Evolutionary conservation across 2,113 vertebrate genomes (phyloP).

Genomic region (Steatornis caripensis): DNA sequence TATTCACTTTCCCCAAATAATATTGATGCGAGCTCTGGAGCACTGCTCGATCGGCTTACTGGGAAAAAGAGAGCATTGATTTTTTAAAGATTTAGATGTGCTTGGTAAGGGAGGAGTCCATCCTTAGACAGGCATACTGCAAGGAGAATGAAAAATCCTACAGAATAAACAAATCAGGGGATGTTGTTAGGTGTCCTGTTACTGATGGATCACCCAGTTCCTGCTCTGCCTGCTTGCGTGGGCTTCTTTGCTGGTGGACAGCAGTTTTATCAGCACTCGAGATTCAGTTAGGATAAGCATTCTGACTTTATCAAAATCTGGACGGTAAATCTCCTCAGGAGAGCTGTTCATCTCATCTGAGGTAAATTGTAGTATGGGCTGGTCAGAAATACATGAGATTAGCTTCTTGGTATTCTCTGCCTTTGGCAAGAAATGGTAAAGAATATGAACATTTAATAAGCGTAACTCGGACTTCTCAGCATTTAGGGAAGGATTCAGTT

Average conservation of each 20-base stretch:
- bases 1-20: not conserved
- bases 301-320: not conserved
- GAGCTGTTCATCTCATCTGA: not conserved
- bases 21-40: not conserved
- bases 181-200: not conserved
- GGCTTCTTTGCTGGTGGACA: not conserved
- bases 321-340: not conserved
- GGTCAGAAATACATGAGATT: not conserved
- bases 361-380: not conserved
- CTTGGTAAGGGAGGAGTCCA: not conserved
- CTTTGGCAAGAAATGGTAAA: not conserved
- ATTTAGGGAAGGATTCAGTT: not conserved
- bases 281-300: not conserved
- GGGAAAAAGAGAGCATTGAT: not conserved
- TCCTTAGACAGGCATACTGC: not conserved
- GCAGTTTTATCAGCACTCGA: not conserved
- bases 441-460: not conserved
- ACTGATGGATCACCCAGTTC: rapidly evolving
- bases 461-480: not conserved
- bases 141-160: not conserved
- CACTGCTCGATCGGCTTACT: not conserved
- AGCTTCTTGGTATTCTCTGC: not conserved
- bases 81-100: not conserved
- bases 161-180: not conserved
- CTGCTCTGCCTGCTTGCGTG: not conserved